phyloP scores from a whole-genome alignment of 2,113 vertebrate species.

The human region GRCh38 chr11:105940501-105941000 shows the following conservation, averaged over 20 bases:
- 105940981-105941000: conserved; percentile 18
- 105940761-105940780: conserved; percentile 14
- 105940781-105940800: not conserved
- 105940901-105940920: not conserved
- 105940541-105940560: not conserved
- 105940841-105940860: not conserved
- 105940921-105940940: not conserved
- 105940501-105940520: not conserved
- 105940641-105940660: conserved; percentile 7
- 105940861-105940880: conserved; percentile 37
- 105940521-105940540: conserved; percentile 1
- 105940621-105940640: not conserved
- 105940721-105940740: not conserved
- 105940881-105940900: conserved; percentile 7
- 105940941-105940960: not conserved
- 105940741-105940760: not conserved
- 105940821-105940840: conserved; percentile 34
- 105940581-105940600: not conserved
- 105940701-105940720: not conserved
- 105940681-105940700: conserved; percentile 31
- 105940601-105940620: not conserved
- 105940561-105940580: not conserved
- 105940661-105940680: not conserved
- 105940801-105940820: not conserved
- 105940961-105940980: not conserved